Evolutionary conservation across 2,113 vertebrate genomes (phyloP), one percentile per base, ranked within the genome.

Genomic region (Clarias magur): DNA sequence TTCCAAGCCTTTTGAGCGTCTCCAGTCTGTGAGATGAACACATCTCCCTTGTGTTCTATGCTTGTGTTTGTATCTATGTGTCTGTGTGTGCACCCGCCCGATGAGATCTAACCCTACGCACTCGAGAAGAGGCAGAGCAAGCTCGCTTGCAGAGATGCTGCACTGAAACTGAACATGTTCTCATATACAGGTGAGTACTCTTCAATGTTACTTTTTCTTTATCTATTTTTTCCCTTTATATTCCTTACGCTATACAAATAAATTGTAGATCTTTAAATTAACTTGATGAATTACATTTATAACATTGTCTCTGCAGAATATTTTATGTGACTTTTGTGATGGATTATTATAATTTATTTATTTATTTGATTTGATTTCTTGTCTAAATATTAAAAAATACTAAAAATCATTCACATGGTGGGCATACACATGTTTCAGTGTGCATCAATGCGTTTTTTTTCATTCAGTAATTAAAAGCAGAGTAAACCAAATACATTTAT

Each of bases 91-190:
- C 65, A 82, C 83, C 56, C 84, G 70, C 81, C 53, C 79, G 80
- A 76, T 89, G 80, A 91, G 89, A 82, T 82, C 84, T 91, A 88
- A 65, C 85, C 79, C 82, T 80, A 91, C 84, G 88, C 91, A 91
- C 83, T 59, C 67, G 80, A 85, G 80, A 82, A 87, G 82, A 48
- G 89, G 87, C 59, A 78, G 30, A 87, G 76, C 60, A 12, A 48
- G 75, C 34, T 80, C 27, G 23, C 83, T 87, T 65, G 75, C 75
- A 88, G 87, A 82, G 87, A 88, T 88, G 85, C 82, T 85, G 53
- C 78, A 88, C 76, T 68, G 78, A 82, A 23, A 34, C 85, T 67
- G 21, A 75, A 27, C 75, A 80, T 53, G 10, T 75, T 62, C 78
- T 70, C 73, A 27, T 42, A 82, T 70, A 9, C 80, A 84, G 82